Conservation (phyloP, 2,797 vertebrate species). For the Circus cinereus region DNA sequence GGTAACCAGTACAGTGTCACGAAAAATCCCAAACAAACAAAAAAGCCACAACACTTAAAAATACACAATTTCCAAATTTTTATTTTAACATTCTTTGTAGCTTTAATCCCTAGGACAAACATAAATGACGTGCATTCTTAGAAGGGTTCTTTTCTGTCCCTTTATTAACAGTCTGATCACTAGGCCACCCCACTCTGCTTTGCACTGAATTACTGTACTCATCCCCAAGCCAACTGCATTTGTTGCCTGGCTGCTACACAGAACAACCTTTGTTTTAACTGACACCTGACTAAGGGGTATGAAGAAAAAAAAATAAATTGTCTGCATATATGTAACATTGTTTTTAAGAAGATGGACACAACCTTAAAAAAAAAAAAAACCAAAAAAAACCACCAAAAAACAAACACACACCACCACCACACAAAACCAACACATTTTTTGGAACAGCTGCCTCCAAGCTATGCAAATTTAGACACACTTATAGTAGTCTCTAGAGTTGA, state of each 20-base stretch:
- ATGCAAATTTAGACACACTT: neutral
- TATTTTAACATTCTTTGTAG: neutral
- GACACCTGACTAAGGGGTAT: neutral
- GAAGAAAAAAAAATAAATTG: neutral
- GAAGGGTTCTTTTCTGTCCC: neutral
- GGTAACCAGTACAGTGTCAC: neutral
- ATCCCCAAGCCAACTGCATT: neutral
- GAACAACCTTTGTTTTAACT: neutral
- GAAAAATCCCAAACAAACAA: neutral
- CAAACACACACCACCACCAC: too few relatives aligned
- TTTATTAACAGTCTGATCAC: conserved; percentile 4
- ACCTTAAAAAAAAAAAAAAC: too few relatives aligned
- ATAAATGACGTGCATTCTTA: neutral
- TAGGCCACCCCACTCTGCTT: neutral
- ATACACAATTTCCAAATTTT: neutral
- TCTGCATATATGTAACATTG: neutral
- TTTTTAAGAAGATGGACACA: neutral
- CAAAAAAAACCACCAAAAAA: neutral
- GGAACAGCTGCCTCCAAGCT: neutral
- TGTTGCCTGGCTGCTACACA: neutral
- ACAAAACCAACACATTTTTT: neutral
- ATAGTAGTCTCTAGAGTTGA: neutral
- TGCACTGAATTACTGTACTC: neutral
- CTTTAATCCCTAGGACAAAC: neutral
- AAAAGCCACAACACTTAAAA: neutral